These are phyloP conservation scores for Leiothrix lutea DNA, from an alignment of 2,113 vertebrate genomes.

Conservation along the genomic window DNA sequence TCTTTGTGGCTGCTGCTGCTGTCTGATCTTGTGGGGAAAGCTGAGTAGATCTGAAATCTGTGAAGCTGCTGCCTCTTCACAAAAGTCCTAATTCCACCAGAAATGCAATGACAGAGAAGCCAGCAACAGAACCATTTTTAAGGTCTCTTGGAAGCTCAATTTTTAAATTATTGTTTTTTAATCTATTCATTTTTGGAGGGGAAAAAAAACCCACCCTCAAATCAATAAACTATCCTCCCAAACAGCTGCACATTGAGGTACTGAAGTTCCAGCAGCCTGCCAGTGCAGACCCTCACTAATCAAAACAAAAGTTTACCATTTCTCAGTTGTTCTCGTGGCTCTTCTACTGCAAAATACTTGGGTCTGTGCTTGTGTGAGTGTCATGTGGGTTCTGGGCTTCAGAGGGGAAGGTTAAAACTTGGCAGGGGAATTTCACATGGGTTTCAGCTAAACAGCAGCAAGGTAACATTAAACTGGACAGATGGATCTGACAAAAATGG, in stretches of 20 bases:
- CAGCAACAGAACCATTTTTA: background rate
- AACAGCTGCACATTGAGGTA: background rate
- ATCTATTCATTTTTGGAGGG: background rate
- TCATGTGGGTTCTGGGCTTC: background rate
- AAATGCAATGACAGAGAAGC: background rate
- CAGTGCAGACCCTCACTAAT: background rate
- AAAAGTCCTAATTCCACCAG: background rate
- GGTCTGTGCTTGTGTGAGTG: background rate
- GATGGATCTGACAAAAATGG: background rate
- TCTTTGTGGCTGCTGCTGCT: background rate
- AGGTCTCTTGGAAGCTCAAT: background rate
- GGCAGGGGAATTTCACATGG: background rate
- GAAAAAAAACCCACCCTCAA: background rate
- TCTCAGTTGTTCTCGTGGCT: background rate
- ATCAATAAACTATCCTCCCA: background rate
- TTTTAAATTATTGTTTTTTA: background rate
- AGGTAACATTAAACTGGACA: background rate
- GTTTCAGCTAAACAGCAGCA: background rate
- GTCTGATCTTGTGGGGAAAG: background rate
- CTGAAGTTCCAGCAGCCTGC: background rate
- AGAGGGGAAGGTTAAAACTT: background rate
- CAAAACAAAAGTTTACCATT: background rate
- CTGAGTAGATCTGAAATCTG: background rate
- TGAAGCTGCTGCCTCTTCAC: background rate
- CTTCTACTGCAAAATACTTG: background rate